phyloP scores from a whole-genome alignment of 2,113 vertebrate species.

The Amazona vittata region DNA sequence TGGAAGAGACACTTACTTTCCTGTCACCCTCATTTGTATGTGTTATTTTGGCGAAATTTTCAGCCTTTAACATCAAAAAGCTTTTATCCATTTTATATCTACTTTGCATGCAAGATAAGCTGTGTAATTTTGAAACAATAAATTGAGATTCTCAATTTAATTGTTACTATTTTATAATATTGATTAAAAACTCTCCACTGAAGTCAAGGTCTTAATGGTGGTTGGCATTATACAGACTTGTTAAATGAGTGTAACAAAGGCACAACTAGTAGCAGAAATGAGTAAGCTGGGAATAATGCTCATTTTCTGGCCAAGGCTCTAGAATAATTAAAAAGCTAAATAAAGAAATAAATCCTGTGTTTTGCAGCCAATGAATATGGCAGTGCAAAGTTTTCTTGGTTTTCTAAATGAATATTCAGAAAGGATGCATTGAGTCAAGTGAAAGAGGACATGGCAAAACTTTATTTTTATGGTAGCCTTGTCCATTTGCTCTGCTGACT shows the following conservation, averaged over 20 bases:
- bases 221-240: background rate
- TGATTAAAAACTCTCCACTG: background rate
- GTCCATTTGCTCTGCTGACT: background rate
- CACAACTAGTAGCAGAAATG: background rate
- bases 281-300: background rate
- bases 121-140: background rate
- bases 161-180: background rate
- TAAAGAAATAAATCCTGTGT: background rate
- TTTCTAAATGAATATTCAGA: background rate
- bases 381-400: background rate
- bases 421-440: background rate
- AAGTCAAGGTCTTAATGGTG: background rate
- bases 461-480: background rate
- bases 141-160: background rate
- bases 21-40: background rate
- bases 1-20: background rate
- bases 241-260: background rate
- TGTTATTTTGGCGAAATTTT: conserved; percentile 2
- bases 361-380: background rate
- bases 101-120: background rate
- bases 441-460: background rate
- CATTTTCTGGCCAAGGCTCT: background rate
- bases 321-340: background rate
- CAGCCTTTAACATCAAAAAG: background rate
- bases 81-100: background rate